Percentiles rank a stretch among this genome's conserved stretches.
phyloP scores from a whole-genome alignment of 1,140 invertebrate genomes.

The Polypedilum pembai region DNA sequence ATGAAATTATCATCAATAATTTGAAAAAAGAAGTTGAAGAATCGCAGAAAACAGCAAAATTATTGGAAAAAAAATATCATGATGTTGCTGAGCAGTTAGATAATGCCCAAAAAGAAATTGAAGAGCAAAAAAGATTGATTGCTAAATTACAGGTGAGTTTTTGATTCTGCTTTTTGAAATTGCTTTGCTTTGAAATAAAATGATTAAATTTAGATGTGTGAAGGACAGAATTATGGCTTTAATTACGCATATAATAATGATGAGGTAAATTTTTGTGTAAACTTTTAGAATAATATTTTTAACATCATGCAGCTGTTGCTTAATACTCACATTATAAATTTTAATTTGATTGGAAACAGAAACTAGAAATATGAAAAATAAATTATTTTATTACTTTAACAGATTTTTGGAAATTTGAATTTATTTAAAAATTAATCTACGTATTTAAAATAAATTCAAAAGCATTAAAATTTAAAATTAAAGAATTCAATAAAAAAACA shows the following conservation, averaged over 20 bases:
- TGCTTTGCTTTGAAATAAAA: not conserved
- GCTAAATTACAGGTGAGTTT: constrained; percentile 51
- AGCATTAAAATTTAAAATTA: too few species aligned
- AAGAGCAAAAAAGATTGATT: constrained; percentile 69
- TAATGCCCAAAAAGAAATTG: constrained; percentile 63
- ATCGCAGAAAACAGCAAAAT: constrained; percentile 66
- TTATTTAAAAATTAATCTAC: too few species aligned
- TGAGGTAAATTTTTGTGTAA: not conserved
- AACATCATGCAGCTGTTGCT: not conserved
- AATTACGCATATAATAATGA: too few species aligned
- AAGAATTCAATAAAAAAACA: too few species aligned
- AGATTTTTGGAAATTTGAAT: too few species aligned
- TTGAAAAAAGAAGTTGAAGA: constrained; percentile 68
- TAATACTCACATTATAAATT: too few species aligned
- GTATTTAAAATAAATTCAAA: too few species aligned
- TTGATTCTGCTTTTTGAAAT: not conserved
- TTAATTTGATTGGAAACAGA: too few species aligned
- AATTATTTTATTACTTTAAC: too few species aligned
- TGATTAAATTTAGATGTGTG: too few species aligned
- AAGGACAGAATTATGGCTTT: too few species aligned
- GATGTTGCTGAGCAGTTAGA: constrained; percentile 66
- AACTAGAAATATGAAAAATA: too few species aligned
- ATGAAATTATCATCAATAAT: constrained; percentile 53
- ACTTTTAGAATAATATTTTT: not conserved
- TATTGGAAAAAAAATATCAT: constrained; percentile 70